Conservation (phyloP, 2,888 invertebrate species). For the Parthenolecanium corni region DNA sequence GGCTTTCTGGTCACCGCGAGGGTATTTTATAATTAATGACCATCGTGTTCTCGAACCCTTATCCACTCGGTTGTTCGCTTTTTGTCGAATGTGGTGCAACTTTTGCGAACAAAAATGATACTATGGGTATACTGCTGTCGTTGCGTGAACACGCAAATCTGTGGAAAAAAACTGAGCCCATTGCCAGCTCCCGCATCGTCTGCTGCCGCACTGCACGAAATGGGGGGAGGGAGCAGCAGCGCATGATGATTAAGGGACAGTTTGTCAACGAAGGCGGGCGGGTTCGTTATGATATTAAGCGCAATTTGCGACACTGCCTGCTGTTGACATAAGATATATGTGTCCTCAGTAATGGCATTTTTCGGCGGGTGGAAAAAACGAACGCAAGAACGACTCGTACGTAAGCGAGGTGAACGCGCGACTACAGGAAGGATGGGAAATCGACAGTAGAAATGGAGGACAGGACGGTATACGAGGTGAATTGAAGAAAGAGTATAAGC, state of each 20-base stretch:
- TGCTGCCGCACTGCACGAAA: neutral
- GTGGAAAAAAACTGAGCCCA: too few relatives aligned
- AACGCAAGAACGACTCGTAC: neutral
- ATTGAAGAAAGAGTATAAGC: neutral
- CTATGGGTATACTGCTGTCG: too few relatives aligned
- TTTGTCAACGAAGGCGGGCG: conserved; percentile 5
- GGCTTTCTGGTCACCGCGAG: too few relatives aligned
- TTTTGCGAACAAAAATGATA: too few relatives aligned
- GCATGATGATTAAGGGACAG: conserved; percentile 25
- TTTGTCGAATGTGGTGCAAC: too few relatives aligned
- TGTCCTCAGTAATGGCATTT: conserved; percentile 21
- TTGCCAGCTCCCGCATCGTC: too few relatives aligned
- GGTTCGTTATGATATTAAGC: conserved; percentile 24
- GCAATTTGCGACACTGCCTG: conserved; percentile 27
- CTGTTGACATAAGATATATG: conserved; percentile 25
- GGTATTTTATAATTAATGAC: too few relatives aligned
- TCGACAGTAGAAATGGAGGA: neutral
- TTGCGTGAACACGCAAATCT: too few relatives aligned
- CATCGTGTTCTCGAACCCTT: too few relatives aligned
- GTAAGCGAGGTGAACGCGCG: neutral
- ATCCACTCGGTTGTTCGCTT: too few relatives aligned
- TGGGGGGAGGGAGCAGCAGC: neutral
- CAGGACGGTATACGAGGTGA: neutral
- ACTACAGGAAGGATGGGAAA: neutral
- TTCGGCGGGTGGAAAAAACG: neutral